Evolutionary conservation across 2,113 vertebrate species (phyloP).

Genomic region (Nematolebias whitei): DNA sequence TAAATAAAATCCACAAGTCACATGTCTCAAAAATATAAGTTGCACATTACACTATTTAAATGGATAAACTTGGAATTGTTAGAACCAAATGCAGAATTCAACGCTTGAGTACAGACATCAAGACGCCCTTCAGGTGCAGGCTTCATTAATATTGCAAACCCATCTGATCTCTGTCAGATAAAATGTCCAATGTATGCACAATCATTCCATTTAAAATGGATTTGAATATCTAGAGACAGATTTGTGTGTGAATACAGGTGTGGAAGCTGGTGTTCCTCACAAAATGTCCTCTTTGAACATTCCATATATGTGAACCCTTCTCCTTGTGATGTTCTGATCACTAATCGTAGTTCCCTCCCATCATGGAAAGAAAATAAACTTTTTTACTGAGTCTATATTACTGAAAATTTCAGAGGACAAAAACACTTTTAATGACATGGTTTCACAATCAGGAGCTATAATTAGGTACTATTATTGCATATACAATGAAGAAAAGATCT

Average conservation of each 20-base stretch:
- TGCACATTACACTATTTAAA: no score
- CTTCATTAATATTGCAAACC: neutral
- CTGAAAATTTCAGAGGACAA: conserved; percentile 36
- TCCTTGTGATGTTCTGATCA: neutral
- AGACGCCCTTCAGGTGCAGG: neutral
- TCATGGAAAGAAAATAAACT: conserved; percentile 15
- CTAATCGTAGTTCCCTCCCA: conserved; percentile 38
- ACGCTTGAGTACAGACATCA: neutral
- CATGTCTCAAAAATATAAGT: no score
- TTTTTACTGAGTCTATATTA: conserved; percentile 42
- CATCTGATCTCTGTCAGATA: neutral
- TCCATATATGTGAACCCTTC: conserved; percentile 22
- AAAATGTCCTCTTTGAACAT: neutral
- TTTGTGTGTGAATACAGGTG: conserved; percentile 12
- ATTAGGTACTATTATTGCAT: conserved; percentile 54
- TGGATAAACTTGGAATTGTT: no score
- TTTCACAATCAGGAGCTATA: conserved; percentile 37
- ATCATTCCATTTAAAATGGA: conserved; percentile 10
- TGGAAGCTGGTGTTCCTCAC: conserved; percentile 15
- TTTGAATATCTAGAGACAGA: neutral
- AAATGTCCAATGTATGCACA: conserved; percentile 6
- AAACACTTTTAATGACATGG: conserved; percentile 25
- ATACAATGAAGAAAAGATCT: neutral
- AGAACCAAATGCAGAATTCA: neutral
- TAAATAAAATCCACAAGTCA: no score